Base-by-base conservation (phyloP, 35 echinoderm and acorn worm species). In the Chiridota heheva region DNA sequence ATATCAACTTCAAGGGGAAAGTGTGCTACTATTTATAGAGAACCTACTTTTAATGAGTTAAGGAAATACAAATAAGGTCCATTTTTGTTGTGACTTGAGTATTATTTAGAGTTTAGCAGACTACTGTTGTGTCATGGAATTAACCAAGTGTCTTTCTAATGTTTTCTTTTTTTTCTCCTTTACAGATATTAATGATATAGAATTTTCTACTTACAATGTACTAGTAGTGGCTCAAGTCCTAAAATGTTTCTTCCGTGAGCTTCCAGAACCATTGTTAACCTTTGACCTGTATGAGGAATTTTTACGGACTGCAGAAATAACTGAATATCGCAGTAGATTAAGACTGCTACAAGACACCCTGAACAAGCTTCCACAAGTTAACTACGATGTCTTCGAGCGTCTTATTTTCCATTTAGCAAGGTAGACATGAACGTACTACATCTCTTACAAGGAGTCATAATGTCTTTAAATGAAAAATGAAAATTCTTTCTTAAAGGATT, bases 241-340 rank as follows among this genome's bases (percentile, higher is more conserved):
- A 1, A 98, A 98, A 55, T 88, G 89, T 42, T 98, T 98, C 95
- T 98, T 98, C 76, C 71, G 95, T 17, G 95, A 98, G 30, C 91
- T 98, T 72, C 80, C 88, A 28, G 88, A 98, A 43, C 89, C 95
- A 2, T 81, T 98, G 40, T 53, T 98, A 43, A 98, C 95, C 73
- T 98, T 78, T 86, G 82, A 98, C 76, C 83, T 98, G 7, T 98
- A 98, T 38, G 95, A 91, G 63, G 95, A 98, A 81, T 91, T 98
- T 36, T 46, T 98, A 22, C 71, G 95, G 26, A 55, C 89, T 2
- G 86, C 80, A 31, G 85, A 98, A 69, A 88, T 91, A 16, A 71
- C 81, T 2, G 89, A 86, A 26, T 58, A 88, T n/a, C 68, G 76
- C 24, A 89, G 84, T 25, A 73, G 81, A 27, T 60, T 98, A 2